Evolutionary conservation across 2,888 invertebrate species (phyloP), one percentile per base, ranked within the genome.

Genomic region (Magallana nippona): DNA sequence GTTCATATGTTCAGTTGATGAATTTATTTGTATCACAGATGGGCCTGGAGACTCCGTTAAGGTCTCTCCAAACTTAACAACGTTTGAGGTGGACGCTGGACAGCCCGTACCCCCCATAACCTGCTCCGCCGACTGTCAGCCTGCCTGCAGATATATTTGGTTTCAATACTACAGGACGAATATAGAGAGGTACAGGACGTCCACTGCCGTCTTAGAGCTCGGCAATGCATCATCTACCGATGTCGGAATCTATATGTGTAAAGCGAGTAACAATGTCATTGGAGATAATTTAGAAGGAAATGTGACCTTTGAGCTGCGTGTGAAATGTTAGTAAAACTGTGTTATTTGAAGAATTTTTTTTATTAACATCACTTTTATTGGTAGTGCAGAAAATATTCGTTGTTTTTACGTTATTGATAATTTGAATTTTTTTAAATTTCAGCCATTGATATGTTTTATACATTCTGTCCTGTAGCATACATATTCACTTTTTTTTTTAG

Each of bases 71-170:
- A 57, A 79, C 32, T 22, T 79, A 10, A 79, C 79, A n/a, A 13
- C 56, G 13, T 10, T 79, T 8, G 79, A 79, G n/a, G 56, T 79
- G 0, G 17, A 55, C 32, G 22, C 5, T 22, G 79, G 79, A 27
- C 2, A 19, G 11, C 13, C 19, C 1, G 19, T 79, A 10, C 79
- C 79, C 27, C 22, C 10, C 15, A 57, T 79, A 5, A 19, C 2
- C 27, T 79, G 79, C 58, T n/a, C 19, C 13, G 79, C 79, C 17
- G 57, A 79, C 55, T 79, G 79, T 79, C 27, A 79, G 15, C 79
- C 79, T 44, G 22, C 56, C 27, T 79, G 79, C 27, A 11, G 11
- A 2, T 55, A 56, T 22, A 11, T 13, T 15, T 79, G 79, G 79
- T 13, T 8, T 13, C 32, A 32, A 32, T 32, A 32, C 32, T 32